Percentiles rank a stretch among this genome's conserved stretches.
phyloP scores from a whole-genome alignment of 2,113 vertebrate species.

The Sterrhoptilus dennistouni region DNA sequence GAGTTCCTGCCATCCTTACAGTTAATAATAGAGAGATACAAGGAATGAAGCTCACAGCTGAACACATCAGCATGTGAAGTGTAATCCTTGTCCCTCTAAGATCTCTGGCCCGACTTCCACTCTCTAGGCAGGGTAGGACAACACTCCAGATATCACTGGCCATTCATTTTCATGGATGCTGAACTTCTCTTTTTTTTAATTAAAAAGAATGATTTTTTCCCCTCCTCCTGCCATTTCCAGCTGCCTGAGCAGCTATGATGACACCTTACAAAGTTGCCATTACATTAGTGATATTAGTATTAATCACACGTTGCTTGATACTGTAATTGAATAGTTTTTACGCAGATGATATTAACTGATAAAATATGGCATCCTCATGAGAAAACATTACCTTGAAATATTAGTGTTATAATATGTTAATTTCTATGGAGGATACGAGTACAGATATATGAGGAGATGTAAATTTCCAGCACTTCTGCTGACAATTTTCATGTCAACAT shows the following conservation, averaged over 20 bases:
- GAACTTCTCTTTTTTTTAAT: not conserved
- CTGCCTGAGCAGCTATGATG: not conserved
- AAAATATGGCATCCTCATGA: conserved; percentile 81
- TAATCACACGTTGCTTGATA: conserved; percentile 78
- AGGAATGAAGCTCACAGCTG: not conserved
- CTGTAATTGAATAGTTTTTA: conserved; percentile 80
- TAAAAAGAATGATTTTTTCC: conserved; percentile 14
- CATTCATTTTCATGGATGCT: not conserved
- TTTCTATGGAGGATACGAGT: conserved; percentile 75
- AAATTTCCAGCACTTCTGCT: conserved; percentile 79
- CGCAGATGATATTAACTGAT: conserved; percentile 79
- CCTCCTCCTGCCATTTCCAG: not conserved
- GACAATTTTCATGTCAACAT: conserved; percentile 83
- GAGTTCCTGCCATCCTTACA: not conserved
- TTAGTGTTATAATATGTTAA: conserved; percentile 84
- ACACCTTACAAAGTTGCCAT: conserved; percentile 51
- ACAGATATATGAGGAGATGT: conserved; percentile 79
- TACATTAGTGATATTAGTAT: conserved; percentile 65
- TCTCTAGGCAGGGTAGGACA: not conserved
- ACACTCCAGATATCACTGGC: not conserved
- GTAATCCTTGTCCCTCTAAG: not conserved
- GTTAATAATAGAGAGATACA: not conserved
- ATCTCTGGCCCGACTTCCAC: not conserved
- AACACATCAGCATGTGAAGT: not conserved
- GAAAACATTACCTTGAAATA: conserved; percentile 87